phyloP scores from a whole-genome alignment of 2,113 vertebrate species.

The Gobiocypris rarus region DNA sequence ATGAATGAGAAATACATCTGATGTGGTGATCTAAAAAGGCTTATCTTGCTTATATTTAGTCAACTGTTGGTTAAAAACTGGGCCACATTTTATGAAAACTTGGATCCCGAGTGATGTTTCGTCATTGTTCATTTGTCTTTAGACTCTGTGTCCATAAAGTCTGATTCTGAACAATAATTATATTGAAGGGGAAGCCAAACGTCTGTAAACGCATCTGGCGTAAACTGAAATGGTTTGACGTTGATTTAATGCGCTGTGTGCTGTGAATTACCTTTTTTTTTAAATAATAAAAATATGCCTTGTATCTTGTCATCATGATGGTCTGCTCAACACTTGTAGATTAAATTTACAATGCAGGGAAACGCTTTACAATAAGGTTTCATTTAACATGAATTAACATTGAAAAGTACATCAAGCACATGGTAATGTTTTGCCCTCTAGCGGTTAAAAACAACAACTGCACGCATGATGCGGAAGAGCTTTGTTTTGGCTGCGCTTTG shows the following conservation, averaged over 20 bases:
- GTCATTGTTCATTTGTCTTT: slow-evolving; percentile 45
- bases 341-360: too few species aligned
- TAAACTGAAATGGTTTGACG: slow-evolving; percentile 43
- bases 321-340: not conserved
- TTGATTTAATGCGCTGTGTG: slow-evolving; percentile 27
- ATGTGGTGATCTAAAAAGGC: slow-evolving; percentile 1
- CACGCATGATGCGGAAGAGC: too few species aligned
- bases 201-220: slow-evolving; percentile 38
- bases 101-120: slow-evolving; percentile 29
- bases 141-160: slow-evolving; percentile 8
- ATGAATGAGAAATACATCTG: not conserved
- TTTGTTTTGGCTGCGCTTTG: too few species aligned
- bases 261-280: slow-evolving; percentile 31
- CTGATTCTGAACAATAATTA: not conserved
- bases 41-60: slow-evolving; percentile 16
- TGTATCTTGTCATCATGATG: not conserved
- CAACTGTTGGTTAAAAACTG: not conserved
- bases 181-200: slow-evolving; percentile 35
- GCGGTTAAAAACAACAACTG: too few species aligned
- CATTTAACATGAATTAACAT: too few species aligned
- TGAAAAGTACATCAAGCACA: too few species aligned
- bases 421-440: too few species aligned
- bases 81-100: slow-evolving; percentile 13
- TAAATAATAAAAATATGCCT: slow-evolving; percentile 39
- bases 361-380: too few species aligned